A percentile compares a stretch with the other conserved stretches of the same genome.
Evolutionary conservation across 2,797 vertebrate species (phyloP).

Genomic region (Periparus ater): DNA sequence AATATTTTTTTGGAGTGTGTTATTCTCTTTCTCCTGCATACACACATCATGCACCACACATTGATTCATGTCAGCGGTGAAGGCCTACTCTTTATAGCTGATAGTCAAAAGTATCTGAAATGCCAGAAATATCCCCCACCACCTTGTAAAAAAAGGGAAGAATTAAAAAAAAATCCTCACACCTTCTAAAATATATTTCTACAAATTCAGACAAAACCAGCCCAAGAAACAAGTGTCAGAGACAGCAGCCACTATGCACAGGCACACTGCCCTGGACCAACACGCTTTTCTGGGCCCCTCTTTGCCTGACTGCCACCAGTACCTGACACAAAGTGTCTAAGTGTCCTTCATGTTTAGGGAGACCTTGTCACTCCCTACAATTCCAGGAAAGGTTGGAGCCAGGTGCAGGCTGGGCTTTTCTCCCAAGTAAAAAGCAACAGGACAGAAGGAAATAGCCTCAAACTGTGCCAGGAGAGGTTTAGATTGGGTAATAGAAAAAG

Average conservation of each 20-base stretch:
- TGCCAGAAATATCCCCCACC: background rate
- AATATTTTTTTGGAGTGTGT: background rate
- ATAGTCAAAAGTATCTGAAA: background rate
- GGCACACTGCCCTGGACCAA: background rate
- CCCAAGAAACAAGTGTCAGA: background rate
- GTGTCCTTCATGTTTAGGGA: background rate
- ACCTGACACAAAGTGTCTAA: background rate
- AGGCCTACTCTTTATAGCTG: background rate
- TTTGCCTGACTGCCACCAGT: fast-evolving
- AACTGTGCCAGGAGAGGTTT: background rate
- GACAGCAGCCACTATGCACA: background rate
- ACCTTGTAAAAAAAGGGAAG: background rate
- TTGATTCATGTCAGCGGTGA: background rate
- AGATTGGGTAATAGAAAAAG: background rate
- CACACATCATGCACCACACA: background rate
- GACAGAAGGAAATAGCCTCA: background rate
- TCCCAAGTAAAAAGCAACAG: background rate
- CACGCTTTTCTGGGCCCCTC: background rate
- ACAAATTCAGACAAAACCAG: background rate
- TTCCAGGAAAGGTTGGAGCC: background rate
- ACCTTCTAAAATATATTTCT: background rate
- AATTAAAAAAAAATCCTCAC: fast-evolving
- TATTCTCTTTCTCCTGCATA: background rate
- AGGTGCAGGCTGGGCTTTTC: background rate
- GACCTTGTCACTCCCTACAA: background rate